These are phyloP conservation scores for Semaprochilodus insignis DNA, from an alignment of 2,797 vertebrate species.

Conservation along the genomic window DNA sequence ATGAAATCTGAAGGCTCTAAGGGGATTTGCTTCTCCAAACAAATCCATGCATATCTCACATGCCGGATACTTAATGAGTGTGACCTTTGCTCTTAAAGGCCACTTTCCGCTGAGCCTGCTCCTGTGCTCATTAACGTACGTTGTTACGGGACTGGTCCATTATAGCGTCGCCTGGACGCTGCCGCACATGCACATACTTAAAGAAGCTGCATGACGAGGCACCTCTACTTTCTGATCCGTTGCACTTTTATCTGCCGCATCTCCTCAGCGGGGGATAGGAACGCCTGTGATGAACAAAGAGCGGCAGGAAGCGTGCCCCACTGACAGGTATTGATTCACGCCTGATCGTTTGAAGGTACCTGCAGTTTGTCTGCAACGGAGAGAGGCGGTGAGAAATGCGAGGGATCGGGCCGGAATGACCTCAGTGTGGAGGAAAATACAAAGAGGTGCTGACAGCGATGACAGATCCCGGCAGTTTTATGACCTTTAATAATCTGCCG, in stretches of 20 bases:
- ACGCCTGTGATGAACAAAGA: slow-evolving; percentile 59
- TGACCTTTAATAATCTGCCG: slow-evolving; percentile 60
- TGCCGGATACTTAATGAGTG: slow-evolving; percentile 29
- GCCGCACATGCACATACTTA: neutral
- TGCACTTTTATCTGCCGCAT: slow-evolving; percentile 47
- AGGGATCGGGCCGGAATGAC: slow-evolving; percentile 40
- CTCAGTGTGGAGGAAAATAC: slow-evolving; percentile 48
- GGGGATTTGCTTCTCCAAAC: neutral
- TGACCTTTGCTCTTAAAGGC: slow-evolving; percentile 55
- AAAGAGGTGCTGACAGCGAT: slow-evolving; percentile 40
- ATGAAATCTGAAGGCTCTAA: neutral
- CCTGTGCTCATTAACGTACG: slow-evolving; percentile 38
- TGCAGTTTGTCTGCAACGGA: slow-evolving; percentile 37
- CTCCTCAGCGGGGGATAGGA: slow-evolving; percentile 25
- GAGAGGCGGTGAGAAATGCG: slow-evolving; percentile 25
- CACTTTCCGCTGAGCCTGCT: neutral
- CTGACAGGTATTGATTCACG: slow-evolving; percentile 57
- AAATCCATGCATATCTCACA: slow-evolving; percentile 1
- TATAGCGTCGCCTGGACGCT: neutral
- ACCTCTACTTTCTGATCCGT: slow-evolving; percentile 28
- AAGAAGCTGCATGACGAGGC: slow-evolving; percentile 13
- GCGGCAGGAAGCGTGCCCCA: slow-evolving; percentile 30
- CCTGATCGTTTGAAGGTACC: slow-evolving; percentile 56
- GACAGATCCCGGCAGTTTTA: slow-evolving; percentile 57
- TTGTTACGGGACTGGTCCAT: neutral